A percentile compares a stretch with the other conserved stretches of the same genome.
Evolutionary conservation across 2,797 vertebrate genomes (phyloP).

Genomic region (Poecilia gillii): DNA sequence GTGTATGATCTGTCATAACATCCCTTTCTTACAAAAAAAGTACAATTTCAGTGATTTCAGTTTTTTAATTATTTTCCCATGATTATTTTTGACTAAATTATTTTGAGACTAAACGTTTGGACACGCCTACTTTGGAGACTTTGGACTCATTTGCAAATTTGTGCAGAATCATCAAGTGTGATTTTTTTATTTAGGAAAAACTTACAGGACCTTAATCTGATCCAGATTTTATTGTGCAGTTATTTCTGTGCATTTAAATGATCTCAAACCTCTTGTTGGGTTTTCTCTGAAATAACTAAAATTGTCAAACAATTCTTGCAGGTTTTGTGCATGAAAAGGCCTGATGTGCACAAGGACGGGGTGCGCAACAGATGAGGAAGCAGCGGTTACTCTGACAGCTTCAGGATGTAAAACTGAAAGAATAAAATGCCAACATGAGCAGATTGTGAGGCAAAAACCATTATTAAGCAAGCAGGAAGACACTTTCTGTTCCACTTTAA

Average conservation of each 20-base stretch:
- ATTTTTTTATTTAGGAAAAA: neutral
- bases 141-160: neutral
- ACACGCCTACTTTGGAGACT: neutral
- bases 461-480: neutral
- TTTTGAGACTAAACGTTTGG: too few species aligned
- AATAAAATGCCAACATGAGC: neutral
- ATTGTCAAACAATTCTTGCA: neutral
- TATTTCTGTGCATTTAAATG: neutral
- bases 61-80: too few species aligned
- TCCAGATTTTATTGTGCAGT: neutral
- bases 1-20: too few species aligned
- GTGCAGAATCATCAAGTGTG: neutral
- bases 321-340: neutral
- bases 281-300: neutral
- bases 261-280: neutral
- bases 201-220: neutral
- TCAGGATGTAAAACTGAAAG: neutral
- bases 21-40: too few species aligned
- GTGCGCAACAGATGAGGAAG: neutral
- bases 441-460: neutral
- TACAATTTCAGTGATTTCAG: too few species aligned
- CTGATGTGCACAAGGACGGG: conserved; percentile 4
- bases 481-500: conserved; percentile 15
- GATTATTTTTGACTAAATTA: too few species aligned
- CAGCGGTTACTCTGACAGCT: too few species aligned